Evolutionary conservation across 2,888 invertebrate genomes (phyloP), one percentile per base, ranked within the genome.

Genomic region (Tillus elongatus): DNA sequence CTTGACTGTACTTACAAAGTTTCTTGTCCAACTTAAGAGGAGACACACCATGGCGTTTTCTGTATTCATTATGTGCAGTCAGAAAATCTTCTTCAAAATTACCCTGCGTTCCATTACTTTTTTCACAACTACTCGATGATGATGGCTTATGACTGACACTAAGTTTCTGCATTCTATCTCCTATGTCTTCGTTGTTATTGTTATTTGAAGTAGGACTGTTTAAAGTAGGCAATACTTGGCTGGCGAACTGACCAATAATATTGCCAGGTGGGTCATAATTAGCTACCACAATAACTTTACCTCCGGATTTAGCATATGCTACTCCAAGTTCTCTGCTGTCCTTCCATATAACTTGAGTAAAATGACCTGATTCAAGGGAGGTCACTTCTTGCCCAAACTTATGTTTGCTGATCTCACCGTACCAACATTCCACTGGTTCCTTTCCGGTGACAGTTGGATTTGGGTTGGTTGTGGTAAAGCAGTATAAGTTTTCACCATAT

Each of bases 261-360:
- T 32, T 32, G 4, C 32, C 32, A 0, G 92, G 80, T 0, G 95
- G 93, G 56, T 74, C 75, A 60, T 95, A 95, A 61, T 90, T 85
- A 15, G 85, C 88, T 1, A 95, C 93, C 0, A 93, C 89, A 54
- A 81, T 82, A 42, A 80, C 71, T 61, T 77, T 81, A 15, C 84
- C 88, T 30, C 79, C 55, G 2, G 44, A 40, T 48, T 69, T 79
- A 3, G 85, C 82, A 54, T 75, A 77, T 1, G 82, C 87, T 2
- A 88, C 74, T 1, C 88, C 89, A 41, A 88, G 63, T 54, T 84
- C 79, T 47, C 67, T 74, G 2, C 79, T 79, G 16, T 70, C 74
- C 57, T 78, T 82, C 88, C 89, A 89, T n/a, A 89, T 72, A 1
- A 89, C 75, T 69, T 89, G 88, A 1, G 84, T 82, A 51, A 83